A percentile compares a stretch with the other conserved stretches of the same genome.
phyloP scores from a whole-genome alignment of 1,140 invertebrate species.

The Zaprionus capensis region DNA sequence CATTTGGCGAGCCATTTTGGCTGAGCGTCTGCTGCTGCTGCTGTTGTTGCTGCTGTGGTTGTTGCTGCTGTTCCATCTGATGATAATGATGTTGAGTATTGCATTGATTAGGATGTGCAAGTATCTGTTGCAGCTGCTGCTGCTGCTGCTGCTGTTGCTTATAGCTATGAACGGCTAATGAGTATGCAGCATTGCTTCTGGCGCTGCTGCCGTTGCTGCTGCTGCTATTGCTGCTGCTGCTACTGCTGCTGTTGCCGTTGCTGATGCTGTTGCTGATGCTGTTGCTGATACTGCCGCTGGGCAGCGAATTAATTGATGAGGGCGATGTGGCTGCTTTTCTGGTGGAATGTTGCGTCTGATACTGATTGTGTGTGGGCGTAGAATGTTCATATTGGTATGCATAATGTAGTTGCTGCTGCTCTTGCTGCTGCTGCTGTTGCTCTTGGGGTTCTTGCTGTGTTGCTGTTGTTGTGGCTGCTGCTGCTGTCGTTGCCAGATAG shows the following conservation, averaged over 20 bases:
- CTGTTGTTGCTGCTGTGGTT: conserved; percentile 13
- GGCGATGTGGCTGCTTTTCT: conserved; percentile 58
- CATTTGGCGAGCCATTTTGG: conserved; percentile 63
- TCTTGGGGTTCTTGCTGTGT: conserved; percentile 18
- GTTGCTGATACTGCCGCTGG: conserved; percentile 37
- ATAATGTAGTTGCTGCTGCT: conserved; percentile 57
- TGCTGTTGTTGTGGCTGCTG: conserved; percentile 21
- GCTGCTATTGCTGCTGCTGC: conserved; percentile 8
- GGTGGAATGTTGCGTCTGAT: conserved; percentile 69
- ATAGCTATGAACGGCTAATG: conserved; percentile 68
- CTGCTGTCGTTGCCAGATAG: conserved; percentile 38
- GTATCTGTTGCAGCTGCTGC: conserved; percentile 42
- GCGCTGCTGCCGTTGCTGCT: conserved; percentile 28
- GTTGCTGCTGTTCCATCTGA: conserved; percentile 67
- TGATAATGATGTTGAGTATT: conserved; percentile 60
- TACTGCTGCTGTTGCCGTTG: conserved; percentile 26
- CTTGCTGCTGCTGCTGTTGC: conserved; percentile 39
- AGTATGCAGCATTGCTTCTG: conserved; percentile 54
- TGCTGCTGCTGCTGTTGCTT: conserved; percentile 58
- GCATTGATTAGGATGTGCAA: conserved; percentile 56
- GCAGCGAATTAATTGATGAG: conserved; percentile 66
- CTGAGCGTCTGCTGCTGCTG: conserved; percentile 33
- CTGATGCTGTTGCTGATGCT: conserved; percentile 30
- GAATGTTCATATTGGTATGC: conserved; percentile 64
- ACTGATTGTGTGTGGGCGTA: conserved; percentile 64